phyloP scores from a whole-genome alignment of 2,113 vertebrate species.

The Dasyornis broadbenti region DNA sequence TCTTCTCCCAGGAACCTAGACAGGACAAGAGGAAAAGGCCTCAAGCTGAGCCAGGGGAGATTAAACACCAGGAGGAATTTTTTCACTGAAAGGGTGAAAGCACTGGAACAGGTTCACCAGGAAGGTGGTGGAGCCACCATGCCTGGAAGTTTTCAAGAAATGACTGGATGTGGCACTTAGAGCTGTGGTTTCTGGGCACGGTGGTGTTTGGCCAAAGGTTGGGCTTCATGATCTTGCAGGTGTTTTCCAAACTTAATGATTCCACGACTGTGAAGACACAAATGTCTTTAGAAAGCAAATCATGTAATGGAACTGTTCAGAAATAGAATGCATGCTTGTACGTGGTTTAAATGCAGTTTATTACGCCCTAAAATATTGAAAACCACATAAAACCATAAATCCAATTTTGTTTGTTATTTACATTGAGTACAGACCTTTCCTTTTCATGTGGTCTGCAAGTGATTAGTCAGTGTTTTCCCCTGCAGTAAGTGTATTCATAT shows the following conservation, averaged over 20 bases:
- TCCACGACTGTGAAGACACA: background rate
- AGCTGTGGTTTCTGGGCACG: background rate
- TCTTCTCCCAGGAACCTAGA: background rate
- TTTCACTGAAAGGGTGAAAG: background rate
- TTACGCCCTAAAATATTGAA: background rate
- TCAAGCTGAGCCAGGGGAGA: background rate
- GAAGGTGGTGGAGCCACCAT: background rate
- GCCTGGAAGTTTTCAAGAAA: background rate
- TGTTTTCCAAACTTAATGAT: background rate
- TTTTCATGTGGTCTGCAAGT: background rate
- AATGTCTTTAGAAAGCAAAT: background rate
- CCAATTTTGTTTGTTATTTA: background rate
- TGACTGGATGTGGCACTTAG: background rate
- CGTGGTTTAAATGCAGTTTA: background rate
- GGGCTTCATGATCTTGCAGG: background rate
- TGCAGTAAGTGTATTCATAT: slow-evolving; percentile 30
- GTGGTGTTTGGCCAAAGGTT: background rate
- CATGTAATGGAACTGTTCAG: background rate
- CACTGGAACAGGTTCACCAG: background rate
- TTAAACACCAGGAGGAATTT: background rate
- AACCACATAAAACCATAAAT: background rate
- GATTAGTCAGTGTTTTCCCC: background rate
- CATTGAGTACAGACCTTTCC: background rate
- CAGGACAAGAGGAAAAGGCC: background rate
- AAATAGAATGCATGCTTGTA: background rate